Evolutionary conservation across 2,113 vertebrate species (phyloP).

Genomic region (Centrocercus urophasianus): DNA sequence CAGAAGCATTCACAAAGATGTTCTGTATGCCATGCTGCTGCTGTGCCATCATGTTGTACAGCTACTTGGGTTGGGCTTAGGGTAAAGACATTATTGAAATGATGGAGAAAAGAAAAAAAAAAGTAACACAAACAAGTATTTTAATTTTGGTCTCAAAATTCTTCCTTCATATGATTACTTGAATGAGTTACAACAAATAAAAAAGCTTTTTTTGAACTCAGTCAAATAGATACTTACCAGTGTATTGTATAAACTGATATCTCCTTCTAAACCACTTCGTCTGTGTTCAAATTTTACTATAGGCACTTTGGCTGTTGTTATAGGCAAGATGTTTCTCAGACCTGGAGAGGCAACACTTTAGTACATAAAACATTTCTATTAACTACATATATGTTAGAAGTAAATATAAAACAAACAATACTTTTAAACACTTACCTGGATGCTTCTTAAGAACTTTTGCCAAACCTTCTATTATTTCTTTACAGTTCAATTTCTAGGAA

Average conservation of each 20-base stretch:
- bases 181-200: background rate
- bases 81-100: background rate
- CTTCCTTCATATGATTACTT: background rate
- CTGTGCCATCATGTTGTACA: background rate
- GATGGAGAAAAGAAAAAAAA: background rate
- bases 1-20: background rate
- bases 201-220: background rate
- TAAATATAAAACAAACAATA: background rate
- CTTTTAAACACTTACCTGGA: slow-evolving; percentile 82
- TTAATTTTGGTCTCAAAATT: background rate
- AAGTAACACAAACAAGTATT: background rate
- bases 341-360: slow-evolving; percentile 81
- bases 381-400: background rate
- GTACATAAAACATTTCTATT: slow-evolving; percentile 65
- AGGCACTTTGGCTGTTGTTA: slow-evolving; percentile 99
- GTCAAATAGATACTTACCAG: slow-evolving; percentile 82
- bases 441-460: slow-evolving; percentile 97
- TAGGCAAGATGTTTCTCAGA: slow-evolving; percentile 97
- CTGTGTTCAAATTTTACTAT: slow-evolving; percentile 99
- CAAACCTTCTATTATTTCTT: slow-evolving; percentile 98
- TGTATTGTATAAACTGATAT: slow-evolving; percentile 98
- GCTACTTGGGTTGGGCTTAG: background rate
- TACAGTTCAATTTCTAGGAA: slow-evolving; percentile 95
- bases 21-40: background rate
- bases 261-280: slow-evolving; percentile 93